Percentiles rank a stretch among this genome's conserved stretches.
Conservation (phyloP, 2,888 invertebrate genomes). For the Eristalis intricaria region DNA sequence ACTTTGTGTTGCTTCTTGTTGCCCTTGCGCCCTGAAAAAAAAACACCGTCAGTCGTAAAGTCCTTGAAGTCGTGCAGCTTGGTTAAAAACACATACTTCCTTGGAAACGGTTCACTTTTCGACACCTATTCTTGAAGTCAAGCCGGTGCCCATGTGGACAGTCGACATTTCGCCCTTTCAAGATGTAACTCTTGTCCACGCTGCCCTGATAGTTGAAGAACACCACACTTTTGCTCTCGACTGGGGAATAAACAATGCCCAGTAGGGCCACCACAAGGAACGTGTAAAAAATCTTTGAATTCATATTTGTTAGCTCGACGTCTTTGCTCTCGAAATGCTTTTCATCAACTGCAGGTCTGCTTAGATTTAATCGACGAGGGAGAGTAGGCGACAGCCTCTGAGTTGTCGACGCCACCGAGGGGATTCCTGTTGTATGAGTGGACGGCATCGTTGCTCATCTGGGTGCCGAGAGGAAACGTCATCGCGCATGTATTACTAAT, state of each 20-base stretch:
- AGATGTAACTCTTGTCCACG: neutral
- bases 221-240: neutral
- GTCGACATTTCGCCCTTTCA: neutral
- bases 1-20: neutral
- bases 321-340: neutral
- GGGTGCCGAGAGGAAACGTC: too few species aligned
- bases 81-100: neutral
- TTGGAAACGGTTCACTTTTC: slow-evolving; percentile 65
- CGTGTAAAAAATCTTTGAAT: slow-evolving; percentile 6
- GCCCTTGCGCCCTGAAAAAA: neutral
- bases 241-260: neutral
- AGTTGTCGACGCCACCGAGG: neutral
- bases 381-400: neutral
- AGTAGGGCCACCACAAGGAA: slow-evolving; percentile 74
- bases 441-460: neutral
- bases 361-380: neutral
- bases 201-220: neutral
- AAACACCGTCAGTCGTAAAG: neutral
- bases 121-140: slow-evolving; percentile 77
- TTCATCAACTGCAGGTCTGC: neutral
- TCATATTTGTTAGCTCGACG: neutral
- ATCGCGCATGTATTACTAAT: too few species aligned
- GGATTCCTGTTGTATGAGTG: neutral
- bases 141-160: slow-evolving; percentile 73
- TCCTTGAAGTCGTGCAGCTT: too few species aligned